phyloP scores from a whole-genome alignment of 2,797 vertebrate species.

The Dipus sagitta region DNA sequence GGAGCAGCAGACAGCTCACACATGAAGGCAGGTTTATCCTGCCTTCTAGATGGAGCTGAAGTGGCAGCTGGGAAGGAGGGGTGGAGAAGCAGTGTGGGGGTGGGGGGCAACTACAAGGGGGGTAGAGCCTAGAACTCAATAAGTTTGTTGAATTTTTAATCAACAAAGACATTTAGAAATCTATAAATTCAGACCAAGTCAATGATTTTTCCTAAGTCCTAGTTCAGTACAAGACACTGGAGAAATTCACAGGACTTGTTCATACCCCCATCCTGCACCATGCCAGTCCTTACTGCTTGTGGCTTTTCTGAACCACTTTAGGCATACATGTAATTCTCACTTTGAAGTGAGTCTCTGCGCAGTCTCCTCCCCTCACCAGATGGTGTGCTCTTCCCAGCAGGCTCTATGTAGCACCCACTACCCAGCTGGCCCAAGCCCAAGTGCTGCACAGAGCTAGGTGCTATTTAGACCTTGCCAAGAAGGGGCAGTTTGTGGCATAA shows the following conservation, averaged over 20 bases:
- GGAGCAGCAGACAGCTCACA: not conserved
- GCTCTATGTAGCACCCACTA: not conserved
- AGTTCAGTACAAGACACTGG: not conserved
- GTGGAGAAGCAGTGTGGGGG: fast-evolving
- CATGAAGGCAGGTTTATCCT: fast-evolving
- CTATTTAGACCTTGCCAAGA: not conserved
- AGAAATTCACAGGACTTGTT: not conserved
- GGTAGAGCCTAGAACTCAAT: not conserved
- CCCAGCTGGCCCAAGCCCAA: not conserved
- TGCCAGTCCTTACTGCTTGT: not conserved
- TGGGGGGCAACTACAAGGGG: too few relatives aligned
- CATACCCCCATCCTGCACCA: fast-evolving
- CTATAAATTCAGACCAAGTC: not conserved
- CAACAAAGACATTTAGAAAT: not conserved
- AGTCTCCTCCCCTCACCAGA: not conserved
- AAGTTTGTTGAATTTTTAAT: not conserved
- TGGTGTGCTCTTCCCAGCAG: not conserved
- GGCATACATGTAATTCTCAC: fast-evolving
- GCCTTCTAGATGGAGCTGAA: too few relatives aligned
- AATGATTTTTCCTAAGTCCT: not conserved
- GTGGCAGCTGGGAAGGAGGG: not conserved
- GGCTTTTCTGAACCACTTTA: not conserved
- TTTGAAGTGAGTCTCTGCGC: fast-evolving
- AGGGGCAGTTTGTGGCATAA: not conserved
- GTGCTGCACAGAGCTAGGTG: not conserved